These are phyloP conservation scores for Mesocricetus auratus DNA, from an alignment of 2,113 vertebrate genomes.

Conservation along the genomic window DNA sequence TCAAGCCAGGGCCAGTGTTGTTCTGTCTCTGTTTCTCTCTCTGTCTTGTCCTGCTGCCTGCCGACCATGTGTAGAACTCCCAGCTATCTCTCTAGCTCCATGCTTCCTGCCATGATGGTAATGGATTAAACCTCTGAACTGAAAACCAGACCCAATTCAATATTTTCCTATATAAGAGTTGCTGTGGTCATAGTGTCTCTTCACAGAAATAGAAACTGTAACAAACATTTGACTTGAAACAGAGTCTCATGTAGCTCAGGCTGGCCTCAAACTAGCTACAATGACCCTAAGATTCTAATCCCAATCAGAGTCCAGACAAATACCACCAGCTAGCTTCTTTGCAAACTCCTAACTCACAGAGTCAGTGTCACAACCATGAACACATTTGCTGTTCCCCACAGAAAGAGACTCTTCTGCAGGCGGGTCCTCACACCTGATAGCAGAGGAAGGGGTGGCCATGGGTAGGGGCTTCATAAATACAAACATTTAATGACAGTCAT, in stretches of 20 bases:
- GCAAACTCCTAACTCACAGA: not conserved
- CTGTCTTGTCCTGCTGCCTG: not conserved
- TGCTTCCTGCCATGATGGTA: not conserved
- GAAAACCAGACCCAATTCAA: not conserved
- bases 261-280: not conserved
- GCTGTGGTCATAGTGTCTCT: not conserved
- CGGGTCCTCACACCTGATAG: not conserved
- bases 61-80: not conserved
- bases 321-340: not conserved
- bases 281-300: not conserved
- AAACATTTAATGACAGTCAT: not conserved
- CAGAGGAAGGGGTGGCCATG: not conserved
- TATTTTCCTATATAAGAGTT: not conserved
- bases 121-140: not conserved
- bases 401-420: slow-evolving; percentile 5
- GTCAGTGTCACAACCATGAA: not conserved
- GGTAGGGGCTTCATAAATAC: not conserved
- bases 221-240: not conserved
- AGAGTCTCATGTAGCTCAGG: not conserved
- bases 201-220: not conserved
- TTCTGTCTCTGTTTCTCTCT: too few species aligned
- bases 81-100: not conserved
- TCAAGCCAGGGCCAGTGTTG: not conserved
- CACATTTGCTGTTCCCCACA: not conserved
- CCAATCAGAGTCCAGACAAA: not conserved